Evolutionary conservation across 2,888 invertebrate species (phyloP).

Genomic region (Lottia scabra): DNA sequence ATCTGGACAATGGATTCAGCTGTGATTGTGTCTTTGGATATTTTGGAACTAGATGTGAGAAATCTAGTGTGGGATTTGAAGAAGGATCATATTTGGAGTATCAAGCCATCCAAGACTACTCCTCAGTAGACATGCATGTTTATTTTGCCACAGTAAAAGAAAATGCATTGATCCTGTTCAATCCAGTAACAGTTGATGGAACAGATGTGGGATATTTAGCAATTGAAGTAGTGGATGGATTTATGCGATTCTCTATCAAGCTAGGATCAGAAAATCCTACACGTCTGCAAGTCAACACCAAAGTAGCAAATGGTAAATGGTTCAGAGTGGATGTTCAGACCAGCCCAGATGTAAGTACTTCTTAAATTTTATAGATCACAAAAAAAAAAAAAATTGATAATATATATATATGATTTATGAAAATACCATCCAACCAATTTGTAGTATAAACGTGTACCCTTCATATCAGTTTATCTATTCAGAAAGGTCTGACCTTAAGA

Average conservation of each 20-base stretch:
- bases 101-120: slow-evolving; percentile 81
- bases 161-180: slow-evolving; percentile 89
- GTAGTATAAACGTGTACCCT: too few species aligned
- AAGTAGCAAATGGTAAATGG: slow-evolving; percentile 89
- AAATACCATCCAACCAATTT: too few species aligned
- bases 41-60: slow-evolving; percentile 92
- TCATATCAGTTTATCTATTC: too few species aligned
- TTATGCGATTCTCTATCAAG: slow-evolving; percentile 85
- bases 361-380: too few species aligned
- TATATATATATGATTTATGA: too few species aligned
- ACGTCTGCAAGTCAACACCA: slow-evolving; percentile 78
- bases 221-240: slow-evolving; percentile 86
- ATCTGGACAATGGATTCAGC: slow-evolving; percentile 77
- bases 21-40: slow-evolving; percentile 84
- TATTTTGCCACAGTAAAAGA: slow-evolving; percentile 89
- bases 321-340: slow-evolving; percentile 78
- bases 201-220: slow-evolving; percentile 80
- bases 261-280: slow-evolving; percentile 82
- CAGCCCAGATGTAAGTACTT: slow-evolving; percentile 47
- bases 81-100: slow-evolving; percentile 92
- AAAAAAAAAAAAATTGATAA: too few species aligned
- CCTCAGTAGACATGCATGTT: slow-evolving; percentile 90
- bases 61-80: slow-evolving; percentile 88
- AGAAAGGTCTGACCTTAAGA: too few species aligned
- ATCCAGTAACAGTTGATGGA: slow-evolving; percentile 83